A percentile compares a stretch with the other conserved stretches of the same genome.
phyloP scores from a whole-genome alignment of 2,113 vertebrate species.

The Seriola aureovittata region DNA sequence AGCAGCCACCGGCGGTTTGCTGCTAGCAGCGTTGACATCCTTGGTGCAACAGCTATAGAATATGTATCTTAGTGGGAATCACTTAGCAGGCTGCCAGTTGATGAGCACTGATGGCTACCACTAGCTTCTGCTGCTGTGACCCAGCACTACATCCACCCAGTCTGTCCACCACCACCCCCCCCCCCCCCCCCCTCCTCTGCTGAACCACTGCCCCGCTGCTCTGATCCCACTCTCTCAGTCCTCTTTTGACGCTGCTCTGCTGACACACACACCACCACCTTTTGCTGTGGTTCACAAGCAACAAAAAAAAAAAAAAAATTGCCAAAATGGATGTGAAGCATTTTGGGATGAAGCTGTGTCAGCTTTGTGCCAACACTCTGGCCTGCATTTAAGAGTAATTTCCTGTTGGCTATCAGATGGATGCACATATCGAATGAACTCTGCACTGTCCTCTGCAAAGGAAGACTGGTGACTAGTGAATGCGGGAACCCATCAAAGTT shows the following conservation, averaged over 20 bases:
- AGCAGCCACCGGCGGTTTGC: not conserved
- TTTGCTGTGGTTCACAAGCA: slow-evolving; percentile 44
- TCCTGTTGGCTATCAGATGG: slow-evolving; percentile 51
- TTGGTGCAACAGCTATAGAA: not conserved
- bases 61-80: slow-evolving; percentile 10
- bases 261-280: slow-evolving; percentile 31
- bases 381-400: slow-evolving; percentile 54
- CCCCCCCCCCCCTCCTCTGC: not conserved
- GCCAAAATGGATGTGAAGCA: slow-evolving; percentile 40
- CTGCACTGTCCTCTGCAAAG: slow-evolving; percentile 43
- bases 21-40: not conserved
- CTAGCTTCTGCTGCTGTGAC: slow-evolving; percentile 13
- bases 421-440: slow-evolving; percentile 41
- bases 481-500: slow-evolving; percentile 71
- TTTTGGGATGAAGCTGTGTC: slow-evolving; percentile 23
- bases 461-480: slow-evolving; percentile 41
- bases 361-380: slow-evolving; percentile 31
- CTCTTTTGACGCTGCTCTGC: no score
- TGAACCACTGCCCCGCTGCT: slow-evolving; percentile 4
- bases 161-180: not conserved
- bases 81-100: slow-evolving; percentile 20
- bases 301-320: slow-evolving; percentile 25
- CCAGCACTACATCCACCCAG: not conserved
- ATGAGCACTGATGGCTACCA: slow-evolving; percentile 3
- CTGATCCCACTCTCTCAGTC: not conserved